These are phyloP conservation scores for Orientallactaga bullata DNA, from an alignment of 2,113 vertebrate genomes.

Conservation along the genomic window DNA sequence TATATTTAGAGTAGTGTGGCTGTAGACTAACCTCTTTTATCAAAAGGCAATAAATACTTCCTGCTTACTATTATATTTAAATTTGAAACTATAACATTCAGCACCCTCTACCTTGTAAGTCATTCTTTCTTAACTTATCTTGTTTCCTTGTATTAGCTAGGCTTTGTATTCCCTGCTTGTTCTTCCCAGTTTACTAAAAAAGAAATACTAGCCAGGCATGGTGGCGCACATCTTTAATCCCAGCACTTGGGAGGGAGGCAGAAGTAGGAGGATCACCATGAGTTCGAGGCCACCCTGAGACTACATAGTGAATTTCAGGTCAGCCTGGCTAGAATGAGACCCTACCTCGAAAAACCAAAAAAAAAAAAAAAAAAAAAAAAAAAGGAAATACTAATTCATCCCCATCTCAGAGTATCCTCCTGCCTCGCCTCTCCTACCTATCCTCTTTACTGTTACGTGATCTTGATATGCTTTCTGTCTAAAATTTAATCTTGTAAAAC, in stretches of 20 bases:
- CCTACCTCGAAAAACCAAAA: too few relatives aligned
- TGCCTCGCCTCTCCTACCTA: background rate
- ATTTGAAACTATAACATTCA: slow-evolving; percentile 45
- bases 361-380: too few relatives aligned
- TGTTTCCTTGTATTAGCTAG: background rate
- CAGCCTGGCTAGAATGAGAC: too few relatives aligned
- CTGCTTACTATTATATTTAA: slow-evolving; percentile 49
- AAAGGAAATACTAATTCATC: background rate
- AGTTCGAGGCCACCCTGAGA: too few relatives aligned
- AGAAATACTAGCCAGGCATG: too few relatives aligned
- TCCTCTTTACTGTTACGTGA: background rate
- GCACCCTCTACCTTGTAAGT: background rate
- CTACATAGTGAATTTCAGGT: too few relatives aligned
- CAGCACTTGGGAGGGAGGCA: too few relatives aligned
- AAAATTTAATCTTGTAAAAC: slow-evolving; percentile 47
- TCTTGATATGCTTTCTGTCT: slow-evolving; percentile 6
- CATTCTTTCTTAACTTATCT: background rate
- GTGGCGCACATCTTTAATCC: too few relatives aligned
- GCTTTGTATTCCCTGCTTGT: slow-evolving; percentile 44
- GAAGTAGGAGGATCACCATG: too few relatives aligned
- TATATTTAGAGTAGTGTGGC: too few relatives aligned
- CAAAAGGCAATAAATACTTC: slow-evolving; percentile 45
- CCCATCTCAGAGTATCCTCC: background rate
- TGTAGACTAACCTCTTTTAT: slow-evolving; percentile 30
- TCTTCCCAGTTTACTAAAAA: slow-evolving; percentile 51